Conservation (phyloP, 2,888 invertebrate genomes). For the Rotaria socialis region DNA sequence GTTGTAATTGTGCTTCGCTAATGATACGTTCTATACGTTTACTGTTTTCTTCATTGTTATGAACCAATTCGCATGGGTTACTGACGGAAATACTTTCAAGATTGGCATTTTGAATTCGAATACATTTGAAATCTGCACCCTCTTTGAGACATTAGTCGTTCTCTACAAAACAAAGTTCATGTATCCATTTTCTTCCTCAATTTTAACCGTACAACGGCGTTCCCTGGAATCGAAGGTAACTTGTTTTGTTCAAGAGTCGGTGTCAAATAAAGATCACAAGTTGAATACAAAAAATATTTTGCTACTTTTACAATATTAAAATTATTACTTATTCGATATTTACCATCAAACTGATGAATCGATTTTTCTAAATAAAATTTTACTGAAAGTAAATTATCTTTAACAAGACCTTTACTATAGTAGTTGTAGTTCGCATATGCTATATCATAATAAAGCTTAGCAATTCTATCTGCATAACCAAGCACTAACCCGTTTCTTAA, state of each 20-base stretch:
- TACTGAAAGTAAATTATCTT: background rate
- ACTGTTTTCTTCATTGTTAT: background rate
- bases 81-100: background rate
- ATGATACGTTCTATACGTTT: background rate
- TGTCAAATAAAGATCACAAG: too few relatives aligned
- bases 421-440: background rate
- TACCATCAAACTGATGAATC: background rate
- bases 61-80: background rate
- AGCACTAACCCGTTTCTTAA: background rate
- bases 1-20: background rate
- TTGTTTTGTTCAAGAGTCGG: too few relatives aligned
- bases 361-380: background rate
- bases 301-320: background rate
- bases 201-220: too few relatives aligned
- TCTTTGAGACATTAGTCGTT: background rate
- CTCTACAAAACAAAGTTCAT: background rate
- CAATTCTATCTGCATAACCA: background rate
- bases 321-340: background rate
- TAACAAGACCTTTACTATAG: background rate
- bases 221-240: too few relatives aligned
- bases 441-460: background rate
- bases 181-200: too few relatives aligned
- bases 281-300: too few relatives aligned
- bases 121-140: background rate
- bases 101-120: background rate